These are phyloP conservation scores for Marcusenius ussheri DNA, from an alignment of 2,113 vertebrate genomes.

Conservation along the genomic window DNA sequence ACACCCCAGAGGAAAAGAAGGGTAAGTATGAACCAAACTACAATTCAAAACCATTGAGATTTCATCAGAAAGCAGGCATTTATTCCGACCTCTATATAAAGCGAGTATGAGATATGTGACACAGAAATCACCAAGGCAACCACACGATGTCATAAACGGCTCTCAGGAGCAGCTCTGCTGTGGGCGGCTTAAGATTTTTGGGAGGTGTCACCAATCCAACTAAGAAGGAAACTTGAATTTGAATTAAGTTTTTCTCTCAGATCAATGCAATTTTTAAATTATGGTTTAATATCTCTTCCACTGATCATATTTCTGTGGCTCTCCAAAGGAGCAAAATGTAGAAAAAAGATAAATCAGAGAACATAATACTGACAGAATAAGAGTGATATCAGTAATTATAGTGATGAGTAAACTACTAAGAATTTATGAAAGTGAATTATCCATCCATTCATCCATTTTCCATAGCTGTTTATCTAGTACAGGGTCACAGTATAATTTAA, in stretches of 20 bases:
- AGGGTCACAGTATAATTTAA: not conserved
- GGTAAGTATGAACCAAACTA: not conserved
- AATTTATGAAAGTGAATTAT: not conserved
- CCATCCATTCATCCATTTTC: not conserved
- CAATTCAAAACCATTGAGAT: not conserved
- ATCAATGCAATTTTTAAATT: not conserved
- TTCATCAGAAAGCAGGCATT: not conserved
- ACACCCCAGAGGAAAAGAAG: not conserved
- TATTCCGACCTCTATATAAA: not conserved
- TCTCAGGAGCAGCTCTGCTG: not conserved
- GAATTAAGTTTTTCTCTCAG: not conserved
- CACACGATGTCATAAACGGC: not conserved
- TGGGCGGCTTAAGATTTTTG: not conserved
- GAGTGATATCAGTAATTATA: not conserved
- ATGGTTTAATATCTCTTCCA: not conserved
- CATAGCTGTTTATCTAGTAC: not conserved
- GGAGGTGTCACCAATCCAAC: not conserved
- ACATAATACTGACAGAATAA: not conserved
- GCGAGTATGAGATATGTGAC: not conserved
- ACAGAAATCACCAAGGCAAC: conserved; percentile 3
- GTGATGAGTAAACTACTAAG: not conserved
- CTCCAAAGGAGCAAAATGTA: not conserved
- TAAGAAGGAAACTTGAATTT: not conserved
- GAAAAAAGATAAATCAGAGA: not conserved
- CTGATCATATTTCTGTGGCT: not conserved